phyloP scores from a whole-genome alignment of 23 tunicate genomes.

The Pegea sp. region DNA sequence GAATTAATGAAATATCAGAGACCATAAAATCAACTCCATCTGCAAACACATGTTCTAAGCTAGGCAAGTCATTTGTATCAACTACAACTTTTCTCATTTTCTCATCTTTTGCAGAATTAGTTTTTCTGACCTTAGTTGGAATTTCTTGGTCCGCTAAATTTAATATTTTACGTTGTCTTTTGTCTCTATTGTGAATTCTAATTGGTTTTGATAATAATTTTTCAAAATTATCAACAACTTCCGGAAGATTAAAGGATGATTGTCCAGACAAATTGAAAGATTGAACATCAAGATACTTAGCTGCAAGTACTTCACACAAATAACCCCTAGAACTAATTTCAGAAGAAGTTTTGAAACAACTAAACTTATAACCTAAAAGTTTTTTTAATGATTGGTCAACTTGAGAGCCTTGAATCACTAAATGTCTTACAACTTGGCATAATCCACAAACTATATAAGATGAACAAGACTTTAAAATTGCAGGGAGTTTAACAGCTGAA shows the following conservation, averaged over 20 bases:
- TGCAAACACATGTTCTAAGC: conserved; percentile 68
- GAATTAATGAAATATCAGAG: conserved; percentile 57
- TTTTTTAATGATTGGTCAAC: not conserved
- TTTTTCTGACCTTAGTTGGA: not conserved
- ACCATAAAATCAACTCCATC: conserved; percentile 80
- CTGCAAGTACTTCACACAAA: conserved; percentile 46
- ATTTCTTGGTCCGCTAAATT: conserved; percentile 7
- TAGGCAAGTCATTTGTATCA: conserved; percentile 70
- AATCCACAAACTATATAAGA: conserved; percentile 40
- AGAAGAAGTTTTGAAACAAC: conserved; percentile 53
- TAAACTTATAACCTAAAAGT: conserved; percentile 55
- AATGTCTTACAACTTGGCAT: conserved; percentile 35
- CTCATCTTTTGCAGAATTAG: not conserved
- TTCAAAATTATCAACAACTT: conserved; percentile 25
- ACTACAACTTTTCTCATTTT: conserved; percentile 12
- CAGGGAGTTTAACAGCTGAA: conserved; percentile 3
- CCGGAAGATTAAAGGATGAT: conserved; percentile 6
- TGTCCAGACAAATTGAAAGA: not conserved
- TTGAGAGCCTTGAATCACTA: conserved; percentile 7
- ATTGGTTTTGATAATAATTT: conserved; percentile 36
- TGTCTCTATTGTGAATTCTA: conserved; percentile 84
- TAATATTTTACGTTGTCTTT: conserved; percentile 56
- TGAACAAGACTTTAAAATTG: not conserved
- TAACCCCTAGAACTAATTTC: conserved; percentile 63
- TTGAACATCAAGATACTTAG: conserved; percentile 1